Percentiles rank a stretch among this genome's conserved stretches.
These are phyloP conservation scores for Odocoileus virginianus DNA, from an alignment of 2,113 vertebrate genomes.

Conservation along the genomic window DNA sequence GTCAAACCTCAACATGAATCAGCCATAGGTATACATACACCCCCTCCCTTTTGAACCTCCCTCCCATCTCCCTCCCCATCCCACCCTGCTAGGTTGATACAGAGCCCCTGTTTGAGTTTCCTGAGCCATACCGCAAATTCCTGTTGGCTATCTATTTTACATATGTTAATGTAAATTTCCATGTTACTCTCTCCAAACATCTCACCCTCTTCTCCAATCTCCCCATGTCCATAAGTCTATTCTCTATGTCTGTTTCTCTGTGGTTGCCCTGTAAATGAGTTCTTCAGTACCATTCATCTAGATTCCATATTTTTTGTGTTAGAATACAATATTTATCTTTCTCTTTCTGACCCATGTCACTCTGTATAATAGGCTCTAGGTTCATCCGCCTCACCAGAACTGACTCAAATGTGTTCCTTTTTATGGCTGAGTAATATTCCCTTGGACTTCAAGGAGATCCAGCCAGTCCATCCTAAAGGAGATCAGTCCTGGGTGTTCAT, in stretches of 20 bases:
- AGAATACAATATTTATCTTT: not conserved
- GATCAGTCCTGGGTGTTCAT: no score
- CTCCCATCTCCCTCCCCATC: not conserved
- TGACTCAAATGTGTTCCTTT: not conserved
- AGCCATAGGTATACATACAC: not conserved
- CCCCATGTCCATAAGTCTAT: not conserved
- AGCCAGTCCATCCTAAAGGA: no score
- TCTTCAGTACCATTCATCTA: not conserved
- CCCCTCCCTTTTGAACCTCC: not conserved
- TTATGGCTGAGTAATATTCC: not conserved
- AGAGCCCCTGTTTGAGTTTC: not conserved
- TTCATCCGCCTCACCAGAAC: not conserved
- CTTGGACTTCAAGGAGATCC: no score
- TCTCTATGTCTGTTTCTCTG: not conserved
- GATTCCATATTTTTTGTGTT: not conserved
- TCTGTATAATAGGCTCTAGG: not conserved
- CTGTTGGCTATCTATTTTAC: not conserved
- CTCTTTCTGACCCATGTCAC: not conserved
- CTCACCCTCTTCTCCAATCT: not conserved
- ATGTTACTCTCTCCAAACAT: not conserved
- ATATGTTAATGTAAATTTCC: not conserved
- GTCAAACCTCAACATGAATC: not conserved
- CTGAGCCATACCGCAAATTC: not conserved
- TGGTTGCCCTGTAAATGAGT: not conserved
- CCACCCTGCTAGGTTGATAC: not conserved